These are phyloP conservation scores for Aramus guarauna DNA, from an alignment of 2,113 vertebrate genomes.

Conservation along the genomic window DNA sequence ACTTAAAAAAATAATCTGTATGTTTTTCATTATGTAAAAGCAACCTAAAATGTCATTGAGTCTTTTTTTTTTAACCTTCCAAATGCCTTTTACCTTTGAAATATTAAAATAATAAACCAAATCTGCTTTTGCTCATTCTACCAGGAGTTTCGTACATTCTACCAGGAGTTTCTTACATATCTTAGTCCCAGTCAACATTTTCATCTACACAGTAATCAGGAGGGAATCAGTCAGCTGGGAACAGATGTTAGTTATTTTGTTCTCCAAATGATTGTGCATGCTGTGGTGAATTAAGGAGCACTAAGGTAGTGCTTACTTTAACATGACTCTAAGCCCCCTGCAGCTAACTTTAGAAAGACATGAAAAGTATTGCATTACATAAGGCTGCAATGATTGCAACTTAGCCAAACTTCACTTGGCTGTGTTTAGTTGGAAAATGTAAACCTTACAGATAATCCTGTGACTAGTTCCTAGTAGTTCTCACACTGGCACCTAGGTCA, in stretches of 20 bases:
- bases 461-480: not conserved
- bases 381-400: not conserved
- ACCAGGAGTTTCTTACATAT: not conserved
- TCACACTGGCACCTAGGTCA: not conserved
- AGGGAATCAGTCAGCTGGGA: not conserved
- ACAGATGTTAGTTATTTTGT: not conserved
- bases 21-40: not conserved
- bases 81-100: not conserved
- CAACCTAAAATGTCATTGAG: not conserved
- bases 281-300: not conserved
- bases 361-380: not conserved
- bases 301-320: not conserved
- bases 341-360: not conserved
- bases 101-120: not conserved
- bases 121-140: not conserved
- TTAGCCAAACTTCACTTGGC: not conserved
- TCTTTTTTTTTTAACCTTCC: not conserved
- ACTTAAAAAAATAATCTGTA: not conserved
- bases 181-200: not conserved
- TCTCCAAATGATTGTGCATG: not conserved
- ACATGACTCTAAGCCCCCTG: not conserved
- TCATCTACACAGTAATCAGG: not conserved
- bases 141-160: not conserved
- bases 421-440: not conserved
- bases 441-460: not conserved